Percentiles rank a stretch among this genome's conserved stretches.
Conservation (phyloP, 1,140 invertebrate species). For the Drosophila mojavensis region DNA sequence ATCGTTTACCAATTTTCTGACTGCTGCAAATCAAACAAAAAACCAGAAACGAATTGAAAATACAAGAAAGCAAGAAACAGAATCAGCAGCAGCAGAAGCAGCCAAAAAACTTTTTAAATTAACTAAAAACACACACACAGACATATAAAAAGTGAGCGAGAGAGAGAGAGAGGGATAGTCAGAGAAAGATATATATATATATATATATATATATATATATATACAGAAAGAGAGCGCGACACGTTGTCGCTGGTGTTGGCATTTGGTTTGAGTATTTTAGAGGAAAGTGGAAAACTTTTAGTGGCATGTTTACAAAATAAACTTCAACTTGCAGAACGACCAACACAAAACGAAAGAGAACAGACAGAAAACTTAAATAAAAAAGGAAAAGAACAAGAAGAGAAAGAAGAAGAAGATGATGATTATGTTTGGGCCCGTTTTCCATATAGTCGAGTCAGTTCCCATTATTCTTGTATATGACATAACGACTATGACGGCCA, state of each 20-base stretch:
- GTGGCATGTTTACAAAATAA: slow-evolving; percentile 83
- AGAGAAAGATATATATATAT: not conserved
- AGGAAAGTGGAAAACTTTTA: slow-evolving; percentile 83
- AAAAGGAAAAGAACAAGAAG: slow-evolving; percentile 43
- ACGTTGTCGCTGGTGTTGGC: slow-evolving; percentile 76
- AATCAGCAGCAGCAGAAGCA: slow-evolving; percentile 27
- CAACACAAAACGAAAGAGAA: slow-evolving; percentile 46
- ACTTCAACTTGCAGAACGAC: slow-evolving; percentile 74
- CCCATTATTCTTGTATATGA: slow-evolving; percentile 39
- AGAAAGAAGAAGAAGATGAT: slow-evolving; percentile 63
- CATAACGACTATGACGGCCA: slow-evolving; percentile 41
- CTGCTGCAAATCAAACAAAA: slow-evolving; percentile 78
- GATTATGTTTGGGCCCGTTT: slow-evolving; percentile 54
- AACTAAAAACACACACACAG: slow-evolving; percentile 66
- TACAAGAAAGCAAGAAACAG: slow-evolving; percentile 33
- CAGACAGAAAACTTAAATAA: slow-evolving; percentile 52
- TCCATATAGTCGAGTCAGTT: slow-evolving; percentile 10
- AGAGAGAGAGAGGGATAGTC: not conserved
- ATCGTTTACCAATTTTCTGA: slow-evolving; percentile 81
- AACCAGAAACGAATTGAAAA: slow-evolving; percentile 32
- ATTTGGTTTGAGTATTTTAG: slow-evolving; percentile 82
- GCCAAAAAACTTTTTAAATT: slow-evolving; percentile 79
- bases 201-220: not conserved
- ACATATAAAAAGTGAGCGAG: not conserved
- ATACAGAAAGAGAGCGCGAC: slow-evolving; percentile 34